Conservation (phyloP, 2,797 vertebrate species). For the Oreochromis grahami region DNA sequence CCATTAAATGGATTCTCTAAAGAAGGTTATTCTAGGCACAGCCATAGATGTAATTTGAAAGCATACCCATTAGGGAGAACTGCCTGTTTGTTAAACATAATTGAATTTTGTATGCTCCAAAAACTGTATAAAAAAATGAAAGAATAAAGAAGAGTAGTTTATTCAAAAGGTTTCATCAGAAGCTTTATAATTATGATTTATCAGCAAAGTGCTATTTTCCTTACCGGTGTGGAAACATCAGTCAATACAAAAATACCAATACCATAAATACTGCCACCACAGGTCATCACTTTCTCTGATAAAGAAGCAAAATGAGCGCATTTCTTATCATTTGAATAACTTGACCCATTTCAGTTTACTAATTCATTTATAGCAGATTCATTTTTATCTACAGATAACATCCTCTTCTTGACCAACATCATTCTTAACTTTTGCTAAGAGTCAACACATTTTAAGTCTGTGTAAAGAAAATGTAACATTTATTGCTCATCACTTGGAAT, state of each 20-base stretch:
- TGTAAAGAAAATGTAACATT: background rate
- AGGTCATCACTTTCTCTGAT: background rate
- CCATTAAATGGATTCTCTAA: slow-evolving; percentile 8
- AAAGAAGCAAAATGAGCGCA: background rate
- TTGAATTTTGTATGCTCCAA: slow-evolving; percentile 8
- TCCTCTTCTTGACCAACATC: background rate
- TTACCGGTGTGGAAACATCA: background rate
- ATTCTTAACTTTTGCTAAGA: background rate
- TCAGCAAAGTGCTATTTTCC: background rate
- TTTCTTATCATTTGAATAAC: background rate
- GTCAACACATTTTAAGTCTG: background rate
- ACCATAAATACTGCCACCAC: background rate
- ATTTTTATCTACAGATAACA: background rate
- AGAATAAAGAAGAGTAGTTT: background rate
- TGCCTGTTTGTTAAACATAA: slow-evolving; percentile 33
- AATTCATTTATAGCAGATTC: background rate
- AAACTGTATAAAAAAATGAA: background rate
- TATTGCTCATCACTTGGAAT: background rate
- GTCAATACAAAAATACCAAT: background rate
- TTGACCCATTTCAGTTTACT: background rate
- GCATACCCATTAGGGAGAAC: slow-evolving; percentile 4
- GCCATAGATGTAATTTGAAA: slow-evolving; percentile 1
- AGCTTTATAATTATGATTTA: background rate
- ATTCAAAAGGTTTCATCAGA: background rate
- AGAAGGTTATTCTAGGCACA: slow-evolving; percentile 14